Evolutionary conservation across 2,113 vertebrate genomes (phyloP).

Genomic region (Nymphicus hollandicus): DNA sequence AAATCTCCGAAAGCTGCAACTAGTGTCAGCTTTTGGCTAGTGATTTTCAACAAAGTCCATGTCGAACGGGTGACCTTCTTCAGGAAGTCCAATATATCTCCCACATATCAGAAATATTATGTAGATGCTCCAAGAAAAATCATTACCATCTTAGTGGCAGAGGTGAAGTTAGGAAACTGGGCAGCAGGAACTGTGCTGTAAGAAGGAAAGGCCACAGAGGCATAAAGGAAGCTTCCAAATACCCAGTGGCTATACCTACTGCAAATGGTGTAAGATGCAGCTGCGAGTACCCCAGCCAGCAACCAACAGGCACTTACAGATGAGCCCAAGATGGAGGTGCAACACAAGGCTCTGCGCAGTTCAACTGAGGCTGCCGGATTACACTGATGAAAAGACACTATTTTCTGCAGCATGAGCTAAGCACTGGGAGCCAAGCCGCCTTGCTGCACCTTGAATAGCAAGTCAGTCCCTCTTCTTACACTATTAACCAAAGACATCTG

Average conservation of each 20-base stretch:
- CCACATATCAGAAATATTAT: background rate
- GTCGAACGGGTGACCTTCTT: background rate
- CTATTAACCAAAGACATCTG: background rate
- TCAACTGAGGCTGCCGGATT: rapidly evolving
- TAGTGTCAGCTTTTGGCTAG: background rate
- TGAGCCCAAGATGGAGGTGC: background rate
- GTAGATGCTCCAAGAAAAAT: background rate
- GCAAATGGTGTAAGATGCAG: background rate
- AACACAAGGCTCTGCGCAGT: rapidly evolving
- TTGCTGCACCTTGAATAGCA: background rate
- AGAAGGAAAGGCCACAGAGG: background rate
- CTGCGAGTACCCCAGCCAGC: background rate
- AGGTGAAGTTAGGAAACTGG: background rate
- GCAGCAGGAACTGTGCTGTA: background rate
- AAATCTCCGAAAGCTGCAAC: background rate
- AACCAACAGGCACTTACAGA: background rate
- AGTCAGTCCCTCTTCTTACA: background rate
- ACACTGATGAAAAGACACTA: background rate
- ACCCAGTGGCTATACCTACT: background rate
- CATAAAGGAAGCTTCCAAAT: background rate
- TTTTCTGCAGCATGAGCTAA: background rate
- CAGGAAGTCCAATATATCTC: background rate
- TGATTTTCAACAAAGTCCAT: background rate
- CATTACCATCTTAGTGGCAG: background rate
- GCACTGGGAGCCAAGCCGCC: background rate